Percentiles rank a stretch among this genome's conserved stretches.
Conservation (phyloP, 2,797 vertebrate genomes). For the Danionella dracula region DNA sequence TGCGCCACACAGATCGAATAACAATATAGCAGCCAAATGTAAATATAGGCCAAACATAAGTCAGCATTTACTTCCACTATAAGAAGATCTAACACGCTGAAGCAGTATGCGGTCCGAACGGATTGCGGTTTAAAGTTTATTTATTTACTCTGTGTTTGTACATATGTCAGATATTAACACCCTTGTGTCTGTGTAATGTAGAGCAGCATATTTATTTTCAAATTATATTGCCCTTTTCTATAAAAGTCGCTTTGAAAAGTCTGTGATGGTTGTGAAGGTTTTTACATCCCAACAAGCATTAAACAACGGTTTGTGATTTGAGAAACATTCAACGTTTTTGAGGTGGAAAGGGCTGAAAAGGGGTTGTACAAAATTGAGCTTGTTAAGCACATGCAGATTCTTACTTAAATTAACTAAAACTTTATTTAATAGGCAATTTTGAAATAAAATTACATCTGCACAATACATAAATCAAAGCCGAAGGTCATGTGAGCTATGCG, state of each 20-base stretch:
- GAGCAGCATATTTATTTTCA: constrained; percentile 99
- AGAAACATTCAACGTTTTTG: too few species aligned
- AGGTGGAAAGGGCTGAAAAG: too few species aligned
- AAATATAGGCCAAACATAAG: constrained; percentile 23
- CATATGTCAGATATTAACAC: constrained; percentile 79
- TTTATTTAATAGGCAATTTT: too few species aligned
- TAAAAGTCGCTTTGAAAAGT: constrained; percentile 67
- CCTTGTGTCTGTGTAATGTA: constrained; percentile 82
- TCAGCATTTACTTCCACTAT: constrained; percentile 20
- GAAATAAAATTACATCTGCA: too few species aligned
- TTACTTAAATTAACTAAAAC: too few species aligned
- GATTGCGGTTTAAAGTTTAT: constrained; percentile 56
- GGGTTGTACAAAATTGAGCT: too few species aligned
- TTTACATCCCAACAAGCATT: too few species aligned
- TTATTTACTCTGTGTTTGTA: constrained; percentile 55
- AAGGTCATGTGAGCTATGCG: too few species aligned
- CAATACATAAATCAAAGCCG: too few species aligned
- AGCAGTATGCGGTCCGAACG: constrained; percentile 35
- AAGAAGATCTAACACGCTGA: constrained; percentile 20
- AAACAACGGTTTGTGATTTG: too few species aligned
- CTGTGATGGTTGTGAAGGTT: constrained; percentile 14
- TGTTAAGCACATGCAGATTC: too few species aligned
- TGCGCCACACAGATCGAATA: constrained; percentile 8
- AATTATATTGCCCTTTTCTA: constrained; percentile 84
- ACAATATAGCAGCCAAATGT: constrained; percentile 35